These are phyloP conservation scores for Halocaridina rubra DNA, from an alignment of 2,888 invertebrate genomes.

Conservation along the genomic window DNA sequence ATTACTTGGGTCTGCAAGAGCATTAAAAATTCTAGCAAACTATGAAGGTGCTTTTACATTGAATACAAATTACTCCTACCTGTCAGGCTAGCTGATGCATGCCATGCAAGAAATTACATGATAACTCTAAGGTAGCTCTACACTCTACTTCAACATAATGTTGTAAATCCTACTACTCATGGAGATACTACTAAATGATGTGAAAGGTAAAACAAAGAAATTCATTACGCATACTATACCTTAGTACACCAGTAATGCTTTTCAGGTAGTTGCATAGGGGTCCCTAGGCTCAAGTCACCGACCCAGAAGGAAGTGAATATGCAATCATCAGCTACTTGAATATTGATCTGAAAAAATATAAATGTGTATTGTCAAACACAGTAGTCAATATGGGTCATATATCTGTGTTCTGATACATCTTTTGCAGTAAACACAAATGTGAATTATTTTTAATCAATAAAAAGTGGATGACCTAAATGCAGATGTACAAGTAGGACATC, in stretches of 20 bases:
- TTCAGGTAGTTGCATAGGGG: slow-evolving; percentile 23
- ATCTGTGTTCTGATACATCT: neutral
- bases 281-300: neutral
- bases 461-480: neutral
- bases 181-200: too few species aligned
- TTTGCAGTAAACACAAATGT: neutral
- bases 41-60: too few species aligned
- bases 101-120: too few species aligned
- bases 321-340: slow-evolving; percentile 30
- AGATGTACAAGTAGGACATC: neutral
- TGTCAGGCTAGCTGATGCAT: too few species aligned
- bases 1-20: too few species aligned
- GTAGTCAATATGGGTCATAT: neutral
- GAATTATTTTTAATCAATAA: neutral
- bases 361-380: neutral
- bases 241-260: slow-evolving; percentile 37
- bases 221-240: too few species aligned
- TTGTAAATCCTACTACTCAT: too few species aligned
- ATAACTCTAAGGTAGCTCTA: too few species aligned
- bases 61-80: too few species aligned
- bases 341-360: slow-evolving; percentile 5
- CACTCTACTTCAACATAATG: too few species aligned
- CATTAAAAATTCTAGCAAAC: too few species aligned
- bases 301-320: slow-evolving; percentile 23
- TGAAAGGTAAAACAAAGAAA: too few species aligned